Evolutionary conservation across 2,888 invertebrate genomes (phyloP), one percentile per base, ranked within the genome.

Genomic region (Allacma fusca): DNA sequence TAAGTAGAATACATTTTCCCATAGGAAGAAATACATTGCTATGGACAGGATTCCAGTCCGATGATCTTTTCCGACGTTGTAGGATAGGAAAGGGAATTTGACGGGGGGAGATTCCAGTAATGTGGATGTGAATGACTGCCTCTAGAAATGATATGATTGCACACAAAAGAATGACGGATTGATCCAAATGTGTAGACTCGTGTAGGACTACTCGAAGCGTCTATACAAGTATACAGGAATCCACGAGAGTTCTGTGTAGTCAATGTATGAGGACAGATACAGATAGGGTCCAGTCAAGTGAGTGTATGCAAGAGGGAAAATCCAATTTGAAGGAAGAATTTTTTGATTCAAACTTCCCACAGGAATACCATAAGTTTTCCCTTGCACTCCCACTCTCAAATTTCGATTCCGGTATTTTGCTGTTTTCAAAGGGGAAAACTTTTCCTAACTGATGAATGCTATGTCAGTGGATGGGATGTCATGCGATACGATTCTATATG

Each of bases 381-480:
- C 67, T 71, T 62, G 24, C 26, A 23, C 62, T 62, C 62, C 26
- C 16, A 24, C 57, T 64, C 64, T 69, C 57, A 77, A 72, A 64
- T 78, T 73, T 70, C 67, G 44, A 68, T 64, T 77, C 71, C 73
- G 76, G 78, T 79, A 76, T 76, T 70, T 80, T 77, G 21, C 76
- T 79, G 69, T 76, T 70, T 80, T 77, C 34, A 75, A 78, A 80
- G 76, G 79, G 80, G 57, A 79, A 77, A 77, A 76, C 76, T 80
- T 80, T 80, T 76, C 72, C 77, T 77, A 77, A 79, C 76, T 79
- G 79, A 78, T 79, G 79, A 80, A 79, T 76, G 77, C 76, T 70
- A 74, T 74, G 74, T 23, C 7, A 24, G 26, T 23, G 62, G 62
- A 26, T 23, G 24, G 26, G 59, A 74, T 40, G 70, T 23, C 40